These are phyloP conservation scores for Plusia festucae DNA, from an alignment of 2,888 invertebrate species.

Conservation along the genomic window DNA sequence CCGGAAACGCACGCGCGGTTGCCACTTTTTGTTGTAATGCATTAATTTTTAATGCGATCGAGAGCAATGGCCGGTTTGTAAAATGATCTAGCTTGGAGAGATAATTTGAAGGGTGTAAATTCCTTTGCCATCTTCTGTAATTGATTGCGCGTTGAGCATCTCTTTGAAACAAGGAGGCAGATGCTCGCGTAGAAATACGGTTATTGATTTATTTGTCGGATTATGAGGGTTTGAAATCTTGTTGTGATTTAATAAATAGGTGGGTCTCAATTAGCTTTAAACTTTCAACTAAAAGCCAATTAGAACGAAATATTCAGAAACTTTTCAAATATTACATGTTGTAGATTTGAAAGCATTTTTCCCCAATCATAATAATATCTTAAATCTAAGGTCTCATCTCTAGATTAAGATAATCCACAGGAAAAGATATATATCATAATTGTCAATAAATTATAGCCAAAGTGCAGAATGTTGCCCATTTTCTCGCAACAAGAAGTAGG, in stretches of 20 bases:
- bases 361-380: no score
- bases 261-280: background rate
- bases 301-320: no score
- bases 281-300: no score
- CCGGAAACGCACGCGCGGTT: conserved; percentile 75
- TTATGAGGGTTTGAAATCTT: background rate
- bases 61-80: conserved; percentile 74
- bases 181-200: background rate
- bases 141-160: background rate
- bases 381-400: no score
- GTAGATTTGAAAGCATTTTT: no score
- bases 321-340: no score
- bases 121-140: conserved; percentile 10
- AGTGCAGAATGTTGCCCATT: no score
- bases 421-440: no score
- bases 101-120: conserved; percentile 29
- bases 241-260: background rate
- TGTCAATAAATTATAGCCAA: no score
- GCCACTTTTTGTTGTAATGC: conserved; percentile 68
- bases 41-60: conserved; percentile 74
- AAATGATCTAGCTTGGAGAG: conserved; percentile 59
- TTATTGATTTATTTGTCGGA: background rate
- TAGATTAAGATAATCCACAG: no score
- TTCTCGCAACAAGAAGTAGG: no score
- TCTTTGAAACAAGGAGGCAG: background rate